phyloP scores from a whole-genome alignment of 1,140 invertebrate genomes.

The Lineus longissimus region DNA sequence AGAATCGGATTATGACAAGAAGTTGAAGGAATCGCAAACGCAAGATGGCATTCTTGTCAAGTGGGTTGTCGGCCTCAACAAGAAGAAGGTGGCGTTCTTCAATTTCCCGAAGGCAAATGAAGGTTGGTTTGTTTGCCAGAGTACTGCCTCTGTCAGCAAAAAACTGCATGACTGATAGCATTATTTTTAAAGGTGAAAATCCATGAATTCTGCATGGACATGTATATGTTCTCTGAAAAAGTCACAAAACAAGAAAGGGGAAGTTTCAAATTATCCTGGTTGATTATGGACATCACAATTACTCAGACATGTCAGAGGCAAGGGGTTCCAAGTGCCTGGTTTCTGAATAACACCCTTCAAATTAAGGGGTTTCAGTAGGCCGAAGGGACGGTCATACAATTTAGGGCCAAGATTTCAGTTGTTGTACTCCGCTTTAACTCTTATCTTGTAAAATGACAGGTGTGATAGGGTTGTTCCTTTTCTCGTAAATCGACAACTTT shows the following conservation, averaged over 20 bases:
- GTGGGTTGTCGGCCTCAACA: constrained; percentile 98
- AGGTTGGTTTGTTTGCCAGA: constrained; percentile 49
- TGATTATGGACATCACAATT: too few species aligned
- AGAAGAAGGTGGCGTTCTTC: constrained; percentile 95
- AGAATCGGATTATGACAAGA: constrained; percentile 98
- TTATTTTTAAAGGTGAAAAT: not conserved
- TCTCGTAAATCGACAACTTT: not conserved
- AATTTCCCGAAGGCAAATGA: constrained; percentile 96
- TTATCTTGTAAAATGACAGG: too few species aligned
- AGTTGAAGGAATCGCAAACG: constrained; percentile 96
- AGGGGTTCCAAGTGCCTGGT: too few species aligned
- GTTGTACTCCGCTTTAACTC: too few species aligned
- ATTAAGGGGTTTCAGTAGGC: too few species aligned
- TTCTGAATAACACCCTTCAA: too few species aligned
- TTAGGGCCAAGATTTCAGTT: too few species aligned
- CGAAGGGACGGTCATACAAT: too few species aligned
- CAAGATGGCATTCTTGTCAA: constrained; percentile 97
- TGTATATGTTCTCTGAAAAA: not conserved
- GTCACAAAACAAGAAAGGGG: too few species aligned
- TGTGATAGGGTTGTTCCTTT: too few species aligned
- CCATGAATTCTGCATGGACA: not conserved
- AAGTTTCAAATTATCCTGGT: too few species aligned
- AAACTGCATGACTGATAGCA: not conserved
- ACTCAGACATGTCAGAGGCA: too few species aligned
- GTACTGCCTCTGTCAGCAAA: constrained; percentile 1